Evolutionary conservation across 2,888 invertebrate species (phyloP), one percentile per base, ranked within the genome.

Genomic region (Cheilosia soror): DNA sequence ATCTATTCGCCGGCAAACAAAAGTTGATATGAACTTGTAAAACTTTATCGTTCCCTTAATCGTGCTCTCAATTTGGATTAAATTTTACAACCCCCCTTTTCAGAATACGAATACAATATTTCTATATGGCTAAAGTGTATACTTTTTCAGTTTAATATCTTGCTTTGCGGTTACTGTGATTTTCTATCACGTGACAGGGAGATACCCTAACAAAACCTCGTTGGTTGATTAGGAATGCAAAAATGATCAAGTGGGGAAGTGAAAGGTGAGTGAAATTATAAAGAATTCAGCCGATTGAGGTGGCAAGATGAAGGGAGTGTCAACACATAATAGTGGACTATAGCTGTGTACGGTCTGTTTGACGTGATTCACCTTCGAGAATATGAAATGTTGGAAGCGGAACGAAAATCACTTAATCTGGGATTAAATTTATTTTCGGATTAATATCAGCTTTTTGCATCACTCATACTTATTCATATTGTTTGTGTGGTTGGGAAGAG

Each of bases 351-450:
- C 7, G 13, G 11, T 1, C 9, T 25, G 27, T 13, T 51, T 51
- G 51, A 27, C 44, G 15, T 44, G 53, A 42, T 63, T 63, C 44
- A 55, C 55, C 42, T 47, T 55, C 11, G 20, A 25, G 15, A 7
- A 25, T 11, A 25, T 9, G 31, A 31, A 15, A 25, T 31, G n/a
- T 42, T 25, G 33, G 40, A 49, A 49, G 44, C 13, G 49, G 5
- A 80, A 82, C 58, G 62, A 65, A 65, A 71, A 73, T 57, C 77
- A 84, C 83, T 87, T 88, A 88, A 88, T 88, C 88, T 82, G 79
- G 87, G 87, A 88, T 88, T 88, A 88, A 85, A 88, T 88, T 87
- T 88, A 87, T 88, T 87, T 87, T 88, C 84, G 80, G 88, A 88
- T 88, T 87, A 87, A 87, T 87, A 86, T 86, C 75, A 84, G 76